Evolutionary conservation across 2,113 vertebrate species (phyloP).

Genomic region (Isurus oxyrinchus): DNA sequence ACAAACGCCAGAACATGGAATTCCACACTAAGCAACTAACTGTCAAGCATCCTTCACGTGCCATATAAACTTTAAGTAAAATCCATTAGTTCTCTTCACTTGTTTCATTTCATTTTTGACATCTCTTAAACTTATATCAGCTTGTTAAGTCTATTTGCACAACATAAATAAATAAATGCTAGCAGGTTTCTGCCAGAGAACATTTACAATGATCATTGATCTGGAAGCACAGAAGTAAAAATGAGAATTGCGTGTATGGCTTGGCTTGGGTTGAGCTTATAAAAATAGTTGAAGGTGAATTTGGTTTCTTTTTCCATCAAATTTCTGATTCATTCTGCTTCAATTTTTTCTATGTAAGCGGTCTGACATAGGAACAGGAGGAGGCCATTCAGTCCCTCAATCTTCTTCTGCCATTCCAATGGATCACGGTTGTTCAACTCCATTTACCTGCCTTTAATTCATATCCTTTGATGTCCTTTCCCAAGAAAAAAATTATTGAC

Average conservation of each 20-base stretch:
- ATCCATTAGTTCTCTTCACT: neutral
- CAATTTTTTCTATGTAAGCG: neutral
- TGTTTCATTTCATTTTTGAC: neutral
- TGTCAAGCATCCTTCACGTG: neutral
- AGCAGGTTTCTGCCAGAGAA: neutral
- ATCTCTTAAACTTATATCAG: neutral
- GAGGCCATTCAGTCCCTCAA: neutral
- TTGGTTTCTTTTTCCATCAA: neutral
- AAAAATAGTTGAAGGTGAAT: neutral
- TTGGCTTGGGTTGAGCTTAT: neutral
- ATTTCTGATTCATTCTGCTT: neutral
- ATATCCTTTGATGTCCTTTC: neutral
- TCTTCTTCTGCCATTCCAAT: neutral
- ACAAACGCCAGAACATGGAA: neutral
- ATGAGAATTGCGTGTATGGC: neutral
- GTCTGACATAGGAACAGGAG: neutral
- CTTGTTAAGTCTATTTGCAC: neutral
- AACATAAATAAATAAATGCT: neutral
- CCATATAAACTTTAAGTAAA: neutral
- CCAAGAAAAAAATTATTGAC: neutral
- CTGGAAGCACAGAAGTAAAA: neutral
- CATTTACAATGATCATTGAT: neutral
- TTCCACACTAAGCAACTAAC: neutral
- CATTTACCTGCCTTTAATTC: neutral
- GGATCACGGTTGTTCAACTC: neutral